These are phyloP conservation scores for Caenorhabditis sp. DNA, from an alignment of 2,888 invertebrate genomes.

Conservation along the genomic window DNA sequence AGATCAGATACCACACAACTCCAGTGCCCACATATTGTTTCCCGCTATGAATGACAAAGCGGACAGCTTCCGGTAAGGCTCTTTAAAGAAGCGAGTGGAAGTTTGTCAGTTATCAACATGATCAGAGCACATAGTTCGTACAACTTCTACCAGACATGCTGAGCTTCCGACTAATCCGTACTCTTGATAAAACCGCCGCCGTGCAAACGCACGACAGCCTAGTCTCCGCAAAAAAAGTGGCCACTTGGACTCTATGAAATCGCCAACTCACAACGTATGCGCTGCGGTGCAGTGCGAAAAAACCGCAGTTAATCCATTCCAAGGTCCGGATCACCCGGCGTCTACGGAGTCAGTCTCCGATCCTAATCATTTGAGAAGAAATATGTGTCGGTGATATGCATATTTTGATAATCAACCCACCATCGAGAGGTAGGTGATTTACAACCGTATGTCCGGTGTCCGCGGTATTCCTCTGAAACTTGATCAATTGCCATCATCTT, in stretches of 20 bases:
- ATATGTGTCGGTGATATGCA: conserved; percentile 53
- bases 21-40: not conserved
- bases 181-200: conserved; percentile 16
- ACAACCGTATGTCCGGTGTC: conserved; percentile 38
- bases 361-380: conserved; percentile 30
- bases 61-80: no score
- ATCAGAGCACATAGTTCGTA: conserved; percentile 10
- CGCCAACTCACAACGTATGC: not conserved
- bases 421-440: conserved; percentile 38
- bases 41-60: no score
- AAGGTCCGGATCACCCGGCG: not conserved
- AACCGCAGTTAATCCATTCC: not conserved
- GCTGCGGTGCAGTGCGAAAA: not conserved
- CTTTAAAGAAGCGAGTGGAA: no score
- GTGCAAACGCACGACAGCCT: conserved; percentile 12
- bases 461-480: conserved; percentile 46
- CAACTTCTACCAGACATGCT: conserved; percentile 44
- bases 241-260: conserved; percentile 13
- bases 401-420: conserved; percentile 44
- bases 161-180: conserved; percentile 46
- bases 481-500: conserved; percentile 54
- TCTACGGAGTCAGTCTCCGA: conserved; percentile 11
- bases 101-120: conserved; percentile 28
- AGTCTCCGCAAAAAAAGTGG: conserved; percentile 6
- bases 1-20: conserved; percentile 34